These are phyloP conservation scores for Euleptes europaea DNA, from an alignment of 2,113 vertebrate species.

Conservation along the genomic window DNA sequence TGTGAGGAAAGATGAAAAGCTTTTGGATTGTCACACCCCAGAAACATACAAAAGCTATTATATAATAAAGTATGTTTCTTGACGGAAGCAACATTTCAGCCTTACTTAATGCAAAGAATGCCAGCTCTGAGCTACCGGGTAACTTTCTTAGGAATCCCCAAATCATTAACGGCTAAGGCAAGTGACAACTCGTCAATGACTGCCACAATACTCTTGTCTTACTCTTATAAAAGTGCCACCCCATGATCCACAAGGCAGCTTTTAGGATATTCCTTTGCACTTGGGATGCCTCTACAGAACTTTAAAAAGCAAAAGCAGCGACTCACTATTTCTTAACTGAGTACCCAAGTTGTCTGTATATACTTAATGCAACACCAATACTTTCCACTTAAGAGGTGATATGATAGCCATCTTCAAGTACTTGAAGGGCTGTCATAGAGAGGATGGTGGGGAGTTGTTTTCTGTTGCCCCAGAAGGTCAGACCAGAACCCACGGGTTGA, in stretches of 20 bases:
- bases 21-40: neutral
- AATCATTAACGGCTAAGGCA: neutral
- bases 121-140: too few relatives aligned
- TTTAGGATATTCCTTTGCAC: neutral
- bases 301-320: neutral
- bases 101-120: neutral
- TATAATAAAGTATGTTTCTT: neutral
- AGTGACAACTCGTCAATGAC: neutral
- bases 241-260: neutral
- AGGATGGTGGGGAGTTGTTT: too few relatives aligned
- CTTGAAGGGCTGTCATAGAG: too few relatives aligned
- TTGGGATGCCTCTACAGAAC: neutral
- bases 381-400: neutral
- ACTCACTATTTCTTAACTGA: neutral
- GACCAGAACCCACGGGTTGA: too few relatives aligned
- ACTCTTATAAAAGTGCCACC: slow-evolving; percentile 35
- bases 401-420: too few relatives aligned
- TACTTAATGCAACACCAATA: neutral
- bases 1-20: neutral
- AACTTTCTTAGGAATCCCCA: neutral
- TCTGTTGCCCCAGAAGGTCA: too few relatives aligned
- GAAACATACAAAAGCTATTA: neutral
- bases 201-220: neutral
- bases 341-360: neutral
- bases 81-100: neutral